Evolutionary conservation across 1,140 invertebrate genomes (phyloP), one percentile per base, ranked within the genome.

Genomic region (Anoplolepis gracilipes): DNA sequence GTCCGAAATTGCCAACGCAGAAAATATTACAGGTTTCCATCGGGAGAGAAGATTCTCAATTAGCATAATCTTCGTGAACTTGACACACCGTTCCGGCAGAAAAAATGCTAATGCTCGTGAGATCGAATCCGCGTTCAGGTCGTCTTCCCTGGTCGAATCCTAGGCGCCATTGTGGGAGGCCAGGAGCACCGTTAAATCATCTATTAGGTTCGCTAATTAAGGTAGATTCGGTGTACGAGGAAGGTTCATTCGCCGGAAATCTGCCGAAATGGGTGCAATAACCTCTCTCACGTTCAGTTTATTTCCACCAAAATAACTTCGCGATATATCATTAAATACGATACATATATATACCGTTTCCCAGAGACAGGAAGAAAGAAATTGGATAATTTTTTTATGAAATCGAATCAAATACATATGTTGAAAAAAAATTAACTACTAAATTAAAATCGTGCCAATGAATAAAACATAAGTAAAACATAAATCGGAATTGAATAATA

Each of bases 41-140:
- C 19, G 16, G 25, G 25, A 75, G 16, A 8, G 53, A 61, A 69
- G 49, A n/a, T 2, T 67, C 13, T 4, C 49, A 65, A 86, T 86
- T 76, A 84, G 36, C 85, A 86, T 81, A 88, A 39, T 88, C 82
- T 8, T 61, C 59, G 53, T 81, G 64, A 88, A 77, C 72, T 64
- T 86, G 62, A 82, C 53, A 57, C 69, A 28, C 39, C 72, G 53
- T 70, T 64, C 61, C 77, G 46, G 59, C 36, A 59, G 55, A 89
- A 87, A n/a, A 85, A 90, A 89, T 90, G 90, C 81, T 91, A 91
- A 90, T 90, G 87, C n/a, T 59, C 88, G 90, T 91, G 90, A 84
- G 91, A 91, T 73, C 79, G 78, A 73, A 90, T 59, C 19, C 55
- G 16, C 39, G 39, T 39, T 28, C 65, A 57, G 55, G 70, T 86